Evolutionary conservation across 23 tunicate species (phyloP).

Genomic region (Phallusia fumigata): DNA sequence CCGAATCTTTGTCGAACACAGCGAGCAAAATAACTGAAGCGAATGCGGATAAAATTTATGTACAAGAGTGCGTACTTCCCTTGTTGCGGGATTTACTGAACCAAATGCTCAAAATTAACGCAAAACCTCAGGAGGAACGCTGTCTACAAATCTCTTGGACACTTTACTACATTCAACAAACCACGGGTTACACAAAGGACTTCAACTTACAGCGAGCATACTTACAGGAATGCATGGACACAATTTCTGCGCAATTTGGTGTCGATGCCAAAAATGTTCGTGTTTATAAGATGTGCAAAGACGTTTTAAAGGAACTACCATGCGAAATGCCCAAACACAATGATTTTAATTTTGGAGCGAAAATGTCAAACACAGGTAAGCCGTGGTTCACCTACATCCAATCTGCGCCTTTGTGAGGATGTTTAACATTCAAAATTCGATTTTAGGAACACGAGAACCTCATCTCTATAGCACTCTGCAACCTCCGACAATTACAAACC

Average conservation of each 20-base stretch:
- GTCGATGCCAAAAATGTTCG: background rate
- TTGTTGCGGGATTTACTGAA: background rate
- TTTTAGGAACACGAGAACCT: no score
- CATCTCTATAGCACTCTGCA: no score
- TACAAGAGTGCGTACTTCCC: background rate
- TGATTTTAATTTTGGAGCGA: no score
- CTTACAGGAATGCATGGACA: background rate
- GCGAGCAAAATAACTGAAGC: background rate
- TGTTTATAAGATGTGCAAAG: background rate
- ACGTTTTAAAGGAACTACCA: background rate
- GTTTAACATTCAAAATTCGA: no score
- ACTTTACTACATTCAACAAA: background rate
- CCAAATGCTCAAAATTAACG: background rate
- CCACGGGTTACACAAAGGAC: background rate
- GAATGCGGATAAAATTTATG: background rate
- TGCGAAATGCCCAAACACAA: no score
- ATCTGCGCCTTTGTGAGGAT: no score
- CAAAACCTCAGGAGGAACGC: background rate
- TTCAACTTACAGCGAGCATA: background rate
- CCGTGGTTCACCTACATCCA: no score
- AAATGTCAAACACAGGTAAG: no score
- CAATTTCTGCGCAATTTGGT: background rate
- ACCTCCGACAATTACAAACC: no score
- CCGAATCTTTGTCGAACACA: background rate
- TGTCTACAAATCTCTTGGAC: background rate